Evolutionary conservation across 30 jellyfish, hydroid and myxozoan species (phyloP).

Genomic region (Haliclystus octoradiatus): DNA sequence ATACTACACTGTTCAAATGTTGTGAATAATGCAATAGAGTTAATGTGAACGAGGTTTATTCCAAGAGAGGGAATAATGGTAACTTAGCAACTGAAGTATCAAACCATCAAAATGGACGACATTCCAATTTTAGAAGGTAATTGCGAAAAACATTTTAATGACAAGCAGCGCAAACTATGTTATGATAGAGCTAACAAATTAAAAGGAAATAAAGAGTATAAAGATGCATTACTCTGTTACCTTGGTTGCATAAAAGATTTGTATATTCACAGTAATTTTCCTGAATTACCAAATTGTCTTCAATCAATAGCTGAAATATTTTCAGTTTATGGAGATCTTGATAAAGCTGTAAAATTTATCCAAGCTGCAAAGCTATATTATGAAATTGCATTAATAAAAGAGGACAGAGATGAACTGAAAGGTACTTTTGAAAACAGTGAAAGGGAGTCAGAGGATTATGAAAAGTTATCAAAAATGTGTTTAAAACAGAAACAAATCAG

Average conservation of each 20-base stretch:
- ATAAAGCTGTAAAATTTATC: conserved; percentile 76
- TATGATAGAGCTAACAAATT: conserved; percentile 55
- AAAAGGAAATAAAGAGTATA: conserved; percentile 23
- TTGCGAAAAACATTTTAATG: no score
- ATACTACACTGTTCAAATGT: no score
- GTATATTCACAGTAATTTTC: conserved; percentile 29
- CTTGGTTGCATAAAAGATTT: conserved; percentile 84
- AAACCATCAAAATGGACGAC: no score
- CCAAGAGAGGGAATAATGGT: no score
- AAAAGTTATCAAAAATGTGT: conserved; percentile 64
- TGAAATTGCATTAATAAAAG: conserved; percentile 69
- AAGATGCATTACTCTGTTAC: conserved; percentile 72
- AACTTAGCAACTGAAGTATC: no score
- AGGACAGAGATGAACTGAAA: conserved; percentile 46
- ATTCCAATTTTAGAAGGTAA: no score
- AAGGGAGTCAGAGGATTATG: conserved; percentile 72
- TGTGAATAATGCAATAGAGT: no score
- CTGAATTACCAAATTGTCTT: conserved; percentile 66
- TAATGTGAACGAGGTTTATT: no score
- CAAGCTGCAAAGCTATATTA: conserved; percentile 85
- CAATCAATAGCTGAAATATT: conserved; percentile 67
- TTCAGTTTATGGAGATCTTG: conserved; percentile 67
- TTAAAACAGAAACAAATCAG: conserved; percentile 55
- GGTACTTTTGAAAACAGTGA: conserved; percentile 63
- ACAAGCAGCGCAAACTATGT: no score